Percentiles rank a stretch among this genome's conserved stretches.
Evolutionary conservation across 1,140 invertebrate genomes (phyloP).

Genomic region (fruit fly (Drosophila melanogaster)): DNA sequence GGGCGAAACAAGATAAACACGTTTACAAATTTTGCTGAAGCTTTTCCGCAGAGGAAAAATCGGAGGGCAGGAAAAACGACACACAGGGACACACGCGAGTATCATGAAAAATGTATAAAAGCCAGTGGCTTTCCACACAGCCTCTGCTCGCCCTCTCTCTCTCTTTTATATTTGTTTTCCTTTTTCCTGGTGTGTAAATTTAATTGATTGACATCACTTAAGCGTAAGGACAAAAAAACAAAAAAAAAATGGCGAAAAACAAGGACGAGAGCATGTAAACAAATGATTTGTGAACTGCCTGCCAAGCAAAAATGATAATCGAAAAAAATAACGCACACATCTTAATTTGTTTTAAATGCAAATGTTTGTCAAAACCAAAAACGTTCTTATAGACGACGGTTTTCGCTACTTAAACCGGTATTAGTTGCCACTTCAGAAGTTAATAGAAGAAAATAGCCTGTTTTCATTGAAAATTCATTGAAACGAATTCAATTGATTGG

Average conservation of each 20-base stretch:
- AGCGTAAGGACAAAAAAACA: conserved; percentile 39
- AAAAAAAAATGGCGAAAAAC: conserved; percentile 2
- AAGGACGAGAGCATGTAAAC: conserved; percentile 33
- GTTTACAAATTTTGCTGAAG: conserved; percentile 50
- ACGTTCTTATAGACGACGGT: background rate
- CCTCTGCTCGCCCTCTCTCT: background rate
- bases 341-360: conserved; percentile 48
- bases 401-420: conserved; percentile 19
- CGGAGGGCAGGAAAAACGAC: background rate
- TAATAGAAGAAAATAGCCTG: conserved; percentile 2
- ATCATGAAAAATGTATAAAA: conserved; percentile 71
- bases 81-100: conserved; percentile 20
- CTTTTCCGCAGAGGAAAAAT: background rate
- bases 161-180: background rate
- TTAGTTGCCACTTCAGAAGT: conserved; percentile 24
- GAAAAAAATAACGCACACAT: conserved; percentile 8
- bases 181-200: conserved; percentile 52
- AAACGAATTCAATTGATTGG: background rate
- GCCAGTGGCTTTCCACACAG: conserved; percentile 34
- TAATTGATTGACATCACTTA: conserved; percentile 78
- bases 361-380: conserved; percentile 18
- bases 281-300: conserved; percentile 62
- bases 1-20: conserved; percentile 52
- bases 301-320: conserved; percentile 27
- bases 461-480: conserved; percentile 3